phyloP scores from a whole-genome alignment of 2,888 invertebrate species.

The Zygothrica quintamaculata region DNA sequence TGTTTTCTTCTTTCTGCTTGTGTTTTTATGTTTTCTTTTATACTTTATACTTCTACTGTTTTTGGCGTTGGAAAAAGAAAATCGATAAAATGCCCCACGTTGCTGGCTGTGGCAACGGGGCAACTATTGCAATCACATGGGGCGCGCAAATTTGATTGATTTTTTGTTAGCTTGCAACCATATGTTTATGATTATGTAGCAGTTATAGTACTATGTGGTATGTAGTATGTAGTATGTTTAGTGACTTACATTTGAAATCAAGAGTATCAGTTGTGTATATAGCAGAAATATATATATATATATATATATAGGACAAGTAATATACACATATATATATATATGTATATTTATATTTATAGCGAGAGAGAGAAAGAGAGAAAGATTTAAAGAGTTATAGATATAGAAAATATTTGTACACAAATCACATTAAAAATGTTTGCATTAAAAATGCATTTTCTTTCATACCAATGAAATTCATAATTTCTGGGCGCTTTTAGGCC shows the following conservation, averaged over 20 bases:
- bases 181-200: constrained; percentile 11
- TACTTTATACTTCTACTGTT: constrained; percentile 6
- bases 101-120: too few relatives aligned
- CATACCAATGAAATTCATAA: constrained; percentile 85
- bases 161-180: constrained; percentile 41
- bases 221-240: constrained; percentile 19
- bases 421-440: constrained; percentile 9
- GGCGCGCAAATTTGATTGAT: constrained; percentile 51
- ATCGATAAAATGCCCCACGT: constrained; percentile 55
- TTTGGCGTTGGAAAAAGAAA: constrained; percentile 43
- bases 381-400: constrained; percentile 31
- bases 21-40: constrained; percentile 13
- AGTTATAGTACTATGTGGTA: constrained; percentile 3
- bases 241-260: constrained; percentile 68
- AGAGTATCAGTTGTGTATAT: constrained; percentile 39
- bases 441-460: constrained; percentile 5
- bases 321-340: too few relatives aligned
- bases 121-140: constrained; percentile 19
- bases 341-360: too few relatives aligned
- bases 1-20: constrained; percentile 7
- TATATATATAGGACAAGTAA: constrained; percentile 33
- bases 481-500: constrained; percentile 85
- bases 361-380: constrained; percentile 33
- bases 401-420: constrained; percentile 41
- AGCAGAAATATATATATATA: constrained; percentile 30